These are phyloP conservation scores for Mya arenaria DNA, from an alignment of 1,140 invertebrate species.

Conservation along the genomic window DNA sequence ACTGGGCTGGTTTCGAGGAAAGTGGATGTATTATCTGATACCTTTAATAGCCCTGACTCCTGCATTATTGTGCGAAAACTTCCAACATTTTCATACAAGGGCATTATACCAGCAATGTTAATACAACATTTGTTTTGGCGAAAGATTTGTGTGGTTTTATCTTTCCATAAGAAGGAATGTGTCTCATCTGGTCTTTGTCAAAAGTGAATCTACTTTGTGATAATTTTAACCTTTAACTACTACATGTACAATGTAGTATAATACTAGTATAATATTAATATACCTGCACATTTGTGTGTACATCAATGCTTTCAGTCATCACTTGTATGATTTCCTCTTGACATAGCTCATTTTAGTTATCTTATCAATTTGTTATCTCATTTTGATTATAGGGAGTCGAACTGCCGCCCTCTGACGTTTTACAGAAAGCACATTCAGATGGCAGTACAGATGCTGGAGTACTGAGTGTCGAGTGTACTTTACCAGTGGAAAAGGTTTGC, in stretches of 20 bases:
- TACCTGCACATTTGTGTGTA: background rate
- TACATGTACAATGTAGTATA: too few species aligned
- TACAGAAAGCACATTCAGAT: conserved; percentile 19
- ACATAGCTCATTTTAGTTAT: background rate
- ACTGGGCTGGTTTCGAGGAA: background rate
- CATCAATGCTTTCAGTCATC: background rate
- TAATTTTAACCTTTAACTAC: background rate
- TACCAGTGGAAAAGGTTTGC: conserved; percentile 17
- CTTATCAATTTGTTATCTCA: background rate
- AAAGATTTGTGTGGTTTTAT: conserved; percentile 10
- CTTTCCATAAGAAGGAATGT: background rate
- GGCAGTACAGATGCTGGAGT: background rate
- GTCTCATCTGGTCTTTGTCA: conserved; percentile 11
- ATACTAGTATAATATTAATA: conserved; percentile 8
- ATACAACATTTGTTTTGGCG: background rate
- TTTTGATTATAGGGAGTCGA: conserved; percentile 9
- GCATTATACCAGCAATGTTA: conserved; percentile 8
- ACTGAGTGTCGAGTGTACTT: conserved; percentile 14
- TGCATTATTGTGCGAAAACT: conserved; percentile 14
- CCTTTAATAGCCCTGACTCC: background rate
- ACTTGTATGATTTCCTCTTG: background rate
- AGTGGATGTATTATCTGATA: conserved; percentile 14
- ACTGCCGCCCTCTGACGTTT: conserved; percentile 14
- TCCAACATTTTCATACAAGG: conserved; percentile 1
- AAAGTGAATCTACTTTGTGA: conserved; percentile 11